Base-by-base conservation (phyloP, 2,797 vertebrate species). In the Microctenopoma steveboyesi region DNA sequence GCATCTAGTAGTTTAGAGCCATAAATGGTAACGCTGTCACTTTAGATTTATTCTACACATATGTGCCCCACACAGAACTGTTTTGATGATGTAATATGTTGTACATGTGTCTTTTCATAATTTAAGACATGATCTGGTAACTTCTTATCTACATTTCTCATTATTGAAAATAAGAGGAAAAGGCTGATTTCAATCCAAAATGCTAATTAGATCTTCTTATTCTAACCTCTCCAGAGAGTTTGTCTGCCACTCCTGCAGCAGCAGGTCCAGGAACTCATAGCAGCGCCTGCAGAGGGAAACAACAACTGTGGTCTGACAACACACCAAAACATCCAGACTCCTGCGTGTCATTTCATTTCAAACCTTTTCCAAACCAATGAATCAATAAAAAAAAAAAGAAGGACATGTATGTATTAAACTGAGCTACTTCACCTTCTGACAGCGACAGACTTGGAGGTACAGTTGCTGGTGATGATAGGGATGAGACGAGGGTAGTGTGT, bases 401-500 rank as follows among this genome's bases (percentile, higher is more conserved):
- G 4, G 5, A 7, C 12, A n/a, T 0, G 12, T 13, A 35, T 18
- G 2, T 15, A 47, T 12, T 13, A 48, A 45, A 14, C 13, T 13
- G 6, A n/a, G 15, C n/a, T 12, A 6, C 18, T 12, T 93, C 74
- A 98, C 97, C 97, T 95, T 89, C 97, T 94, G 72, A 98, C 95
- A 1, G 95, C 95, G 61, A 98, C 97, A 72, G 97, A 96, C 78
- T 98, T 99, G 57, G 95, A 96, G 54, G 91, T 93, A 83, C 97
- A 99, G 91, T 95, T 96, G 92, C 95, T 96, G 81, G 95, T 95
- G 89, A 99, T 96, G 89, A 99, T 94, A 67, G 97, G 97, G 89
- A 99, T 96, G 82, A 99, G 94, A 30, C 97, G 94, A 7, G 96
- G 96, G 87, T 93, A 96, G 86, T 97, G 96, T 0, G 96, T 97